phyloP scores from a whole-genome alignment of 1,140 invertebrate genomes.

The Apis mellifera region DNA sequence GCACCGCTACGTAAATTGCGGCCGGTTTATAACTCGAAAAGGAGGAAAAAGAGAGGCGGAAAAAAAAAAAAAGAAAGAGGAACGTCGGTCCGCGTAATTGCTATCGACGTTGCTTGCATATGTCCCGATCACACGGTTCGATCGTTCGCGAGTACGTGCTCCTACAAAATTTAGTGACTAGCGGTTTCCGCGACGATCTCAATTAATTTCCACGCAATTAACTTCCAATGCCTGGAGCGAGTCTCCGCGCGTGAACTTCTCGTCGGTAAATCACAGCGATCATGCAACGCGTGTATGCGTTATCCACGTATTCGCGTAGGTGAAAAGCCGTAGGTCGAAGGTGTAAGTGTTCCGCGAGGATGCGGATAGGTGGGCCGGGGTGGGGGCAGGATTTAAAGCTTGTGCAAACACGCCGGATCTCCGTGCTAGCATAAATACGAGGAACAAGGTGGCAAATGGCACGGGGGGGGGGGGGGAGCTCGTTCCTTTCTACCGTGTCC shows the following conservation, averaged over 20 bases:
- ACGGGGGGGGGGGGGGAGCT: conserved; percentile 57
- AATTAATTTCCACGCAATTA: conserved; percentile 64
- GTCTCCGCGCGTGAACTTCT: conserved; percentile 31
- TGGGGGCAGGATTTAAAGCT: conserved; percentile 48
- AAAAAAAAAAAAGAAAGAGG: neutral
- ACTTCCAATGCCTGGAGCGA: conserved; percentile 49
- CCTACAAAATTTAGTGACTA: conserved; percentile 51
- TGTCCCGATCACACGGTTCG: conserved; percentile 35
- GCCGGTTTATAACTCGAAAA: no score
- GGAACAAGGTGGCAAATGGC: conserved; percentile 71
- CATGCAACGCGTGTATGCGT: conserved; percentile 44
- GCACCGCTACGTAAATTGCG: conserved; percentile 12
- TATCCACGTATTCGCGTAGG: conserved; percentile 23
- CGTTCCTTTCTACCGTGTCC: conserved; percentile 58
- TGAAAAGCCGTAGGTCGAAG: conserved; percentile 44
- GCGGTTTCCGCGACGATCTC: conserved; percentile 51
- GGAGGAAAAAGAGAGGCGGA: neutral
- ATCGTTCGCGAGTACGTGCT: conserved; percentile 46
- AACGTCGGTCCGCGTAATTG: conserved; percentile 20
- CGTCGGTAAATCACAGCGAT: conserved; percentile 50
- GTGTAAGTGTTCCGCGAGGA: conserved; percentile 37
- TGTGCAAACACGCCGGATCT: conserved; percentile 65
- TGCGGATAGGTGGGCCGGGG: neutral
- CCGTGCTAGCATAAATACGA: conserved; percentile 60
- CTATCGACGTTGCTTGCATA: conserved; percentile 28